Conservation (phyloP, 2,113 vertebrate genomes). For the Stegostoma tigrinum region DNA sequence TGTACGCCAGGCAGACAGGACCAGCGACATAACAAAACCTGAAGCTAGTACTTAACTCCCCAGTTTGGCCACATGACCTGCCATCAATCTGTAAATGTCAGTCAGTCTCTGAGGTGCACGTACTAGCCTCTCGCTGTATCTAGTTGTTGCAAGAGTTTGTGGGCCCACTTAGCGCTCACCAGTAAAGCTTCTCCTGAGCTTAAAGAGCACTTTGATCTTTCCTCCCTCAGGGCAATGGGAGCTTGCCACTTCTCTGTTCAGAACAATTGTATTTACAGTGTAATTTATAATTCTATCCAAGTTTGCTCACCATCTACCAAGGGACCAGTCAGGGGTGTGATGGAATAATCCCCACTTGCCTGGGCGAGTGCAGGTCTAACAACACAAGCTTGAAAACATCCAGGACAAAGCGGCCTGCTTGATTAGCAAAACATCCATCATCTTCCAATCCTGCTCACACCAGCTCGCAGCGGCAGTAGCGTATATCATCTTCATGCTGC, state of each 20-base stretch:
- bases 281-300: background rate
- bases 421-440: no score
- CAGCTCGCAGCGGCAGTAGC: no score
- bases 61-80: background rate
- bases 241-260: background rate
- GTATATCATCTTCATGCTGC: no score
- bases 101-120: background rate
- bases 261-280: background rate
- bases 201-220: background rate
- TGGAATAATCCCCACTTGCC: no score
- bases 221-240: background rate
- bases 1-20: background rate
- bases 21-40: background rate
- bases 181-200: background rate
- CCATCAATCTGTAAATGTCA: background rate
- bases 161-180: background rate
- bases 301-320: no score
- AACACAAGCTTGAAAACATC: no score
- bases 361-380: no score
- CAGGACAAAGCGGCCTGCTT: no score
- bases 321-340: no score
- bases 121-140: background rate
- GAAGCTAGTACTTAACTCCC: background rate
- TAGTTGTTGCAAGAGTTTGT: background rate
- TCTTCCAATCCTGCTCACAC: no score